Evolutionary conservation across 2,888 invertebrate species (phyloP), one percentile per base, ranked within the genome.

Genomic region (Patella depressa): DNA sequence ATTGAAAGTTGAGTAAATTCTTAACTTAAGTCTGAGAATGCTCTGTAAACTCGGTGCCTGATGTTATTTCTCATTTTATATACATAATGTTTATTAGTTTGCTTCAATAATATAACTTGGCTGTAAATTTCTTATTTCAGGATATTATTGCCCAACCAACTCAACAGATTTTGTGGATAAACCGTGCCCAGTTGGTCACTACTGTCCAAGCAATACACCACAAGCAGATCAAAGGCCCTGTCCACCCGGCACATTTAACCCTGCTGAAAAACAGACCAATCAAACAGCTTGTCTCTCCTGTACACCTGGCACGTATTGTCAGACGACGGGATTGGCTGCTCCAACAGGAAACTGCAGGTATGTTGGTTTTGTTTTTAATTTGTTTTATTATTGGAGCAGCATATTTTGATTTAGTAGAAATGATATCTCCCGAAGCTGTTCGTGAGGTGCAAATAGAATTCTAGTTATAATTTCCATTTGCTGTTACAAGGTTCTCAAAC

Each of bases 131-230:
- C 45, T 73, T 19, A 2, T 77, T 45, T 0, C 81, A 88, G 90
- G 90, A 9, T 90, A 86, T 84, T 91, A 88, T 81, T 91, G 90
- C 75, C 78, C 80, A 12, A 83, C 81, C 24, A 90, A 90, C 81
- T 85, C 90, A 2, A 86, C 89, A 0, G 86, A 87, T 76, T 90
- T 83, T 82, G 69, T 81, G 0, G 85, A 85, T 82, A 88, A 87
- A 57, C 86, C 86, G 0, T 91, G 91, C 79, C 88, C 88, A 45
- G 74, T 81, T 11, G 91, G 91, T 53, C 82, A 89, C 81, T 90
- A 90, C 85, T 91, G 91, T 81, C 90, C 89, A 15, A 78, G 71
- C 2, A 85, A 85, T 73, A 90, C 90, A 4, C 82, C 84, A 2
- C 77, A 80, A 9, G 72, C 84, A 9, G 81, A 83, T 55, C 79